Conservation (phyloP, 1,140 invertebrate species). For the Drosophila kanapiae region DNA sequence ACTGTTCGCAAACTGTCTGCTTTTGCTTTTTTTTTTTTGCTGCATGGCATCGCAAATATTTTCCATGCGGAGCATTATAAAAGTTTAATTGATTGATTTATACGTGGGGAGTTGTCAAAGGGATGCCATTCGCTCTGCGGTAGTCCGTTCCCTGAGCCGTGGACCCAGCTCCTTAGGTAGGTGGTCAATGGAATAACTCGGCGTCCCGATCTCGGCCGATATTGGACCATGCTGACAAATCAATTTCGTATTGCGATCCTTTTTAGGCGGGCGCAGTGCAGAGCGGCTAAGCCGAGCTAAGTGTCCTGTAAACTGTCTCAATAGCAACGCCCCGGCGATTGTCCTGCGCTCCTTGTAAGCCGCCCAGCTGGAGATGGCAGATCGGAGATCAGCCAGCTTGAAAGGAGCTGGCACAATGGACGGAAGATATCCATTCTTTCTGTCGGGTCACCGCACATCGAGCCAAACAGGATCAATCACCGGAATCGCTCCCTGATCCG, state of each 20-base stretch:
- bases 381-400: slow-evolving; percentile 6
- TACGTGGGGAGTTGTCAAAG: slow-evolving; percentile 62
- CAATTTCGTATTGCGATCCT: slow-evolving; percentile 56
- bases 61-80: slow-evolving; percentile 72
- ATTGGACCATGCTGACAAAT: slow-evolving; percentile 69
- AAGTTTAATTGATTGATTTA: slow-evolving; percentile 84
- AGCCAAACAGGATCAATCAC: slow-evolving; percentile 79
- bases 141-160: slow-evolving; percentile 18
- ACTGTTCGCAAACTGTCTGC: slow-evolving; percentile 3
- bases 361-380: slow-evolving; percentile 63
- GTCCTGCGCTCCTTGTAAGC: slow-evolving; percentile 56
- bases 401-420: slow-evolving; percentile 45
- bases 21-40: slow-evolving; percentile 30
- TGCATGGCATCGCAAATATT: slow-evolving; percentile 54
- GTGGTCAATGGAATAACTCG: slow-evolving; percentile 75
- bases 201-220: not conserved
- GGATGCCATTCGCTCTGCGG: slow-evolving; percentile 40
- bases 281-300: slow-evolving; percentile 60
- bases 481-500: slow-evolving; percentile 50
- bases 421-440: slow-evolving; percentile 38
- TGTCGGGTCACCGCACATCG: slow-evolving; percentile 67
- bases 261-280: not conserved
- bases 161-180: slow-evolving; percentile 45
- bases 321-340: slow-evolving; percentile 71
- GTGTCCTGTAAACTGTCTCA: slow-evolving; percentile 76